A percentile compares a stretch with the other conserved stretches of the same genome.
These are phyloP conservation scores for Pycnonotus jocosus DNA, from an alignment of 2,113 vertebrate species.

Conservation along the genomic window DNA sequence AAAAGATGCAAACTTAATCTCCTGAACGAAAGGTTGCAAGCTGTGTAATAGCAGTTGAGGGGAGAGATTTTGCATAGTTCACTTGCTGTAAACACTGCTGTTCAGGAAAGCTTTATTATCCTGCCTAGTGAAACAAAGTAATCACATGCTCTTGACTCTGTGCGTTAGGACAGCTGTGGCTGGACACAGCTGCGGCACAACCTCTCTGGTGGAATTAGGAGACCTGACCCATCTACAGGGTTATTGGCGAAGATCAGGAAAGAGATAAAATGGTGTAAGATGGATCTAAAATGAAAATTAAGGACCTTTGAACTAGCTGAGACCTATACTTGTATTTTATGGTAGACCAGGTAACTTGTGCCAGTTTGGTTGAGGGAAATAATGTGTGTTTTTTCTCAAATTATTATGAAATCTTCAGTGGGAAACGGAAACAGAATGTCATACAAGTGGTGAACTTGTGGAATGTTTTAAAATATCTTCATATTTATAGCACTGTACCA, in stretches of 20 bases:
- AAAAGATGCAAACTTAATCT: constrained; percentile 76
- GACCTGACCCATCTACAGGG: neutral
- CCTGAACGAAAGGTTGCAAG: constrained; percentile 75
- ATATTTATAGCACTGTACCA: neutral
- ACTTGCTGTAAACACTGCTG: constrained; percentile 64
- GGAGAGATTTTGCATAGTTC: constrained; percentile 62
- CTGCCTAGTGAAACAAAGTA: constrained; percentile 49
- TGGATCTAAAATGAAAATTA: neutral
- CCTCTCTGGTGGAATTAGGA: neutral
- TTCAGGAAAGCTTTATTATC: constrained; percentile 45
- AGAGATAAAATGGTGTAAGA: neutral
- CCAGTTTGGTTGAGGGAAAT: neutral
- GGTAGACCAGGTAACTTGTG: neutral
- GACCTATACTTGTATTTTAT: neutral
- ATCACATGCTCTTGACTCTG: neutral
- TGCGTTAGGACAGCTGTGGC: neutral
- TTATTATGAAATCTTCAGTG: neutral
- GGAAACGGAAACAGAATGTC: neutral
- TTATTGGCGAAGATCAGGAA: neutral
- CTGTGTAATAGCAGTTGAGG: constrained; percentile 69
- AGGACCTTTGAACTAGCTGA: neutral
- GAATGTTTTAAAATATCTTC: neutral
- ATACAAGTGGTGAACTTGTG: neutral
- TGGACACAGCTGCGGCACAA: neutral
- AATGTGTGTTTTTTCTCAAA: neutral